A percentile compares a stretch with the other conserved stretches of the same genome.
Conservation (phyloP, 2,113 vertebrate genomes). For the Menura novaehollandiae region DNA sequence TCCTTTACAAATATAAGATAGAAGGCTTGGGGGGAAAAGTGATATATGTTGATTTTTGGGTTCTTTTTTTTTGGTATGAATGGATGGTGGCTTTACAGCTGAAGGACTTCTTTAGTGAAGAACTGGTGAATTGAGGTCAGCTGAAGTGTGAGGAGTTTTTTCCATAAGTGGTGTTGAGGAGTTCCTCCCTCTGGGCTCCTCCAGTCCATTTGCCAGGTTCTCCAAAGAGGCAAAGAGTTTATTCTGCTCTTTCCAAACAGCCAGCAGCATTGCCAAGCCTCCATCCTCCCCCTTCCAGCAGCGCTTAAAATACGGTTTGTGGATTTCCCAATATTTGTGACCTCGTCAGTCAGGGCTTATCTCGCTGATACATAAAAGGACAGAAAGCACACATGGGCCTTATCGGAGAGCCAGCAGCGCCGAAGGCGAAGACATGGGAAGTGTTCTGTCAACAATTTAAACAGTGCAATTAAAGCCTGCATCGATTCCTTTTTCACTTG, state of each 20-base stretch:
- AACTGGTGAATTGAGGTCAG: not conserved
- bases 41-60: not conserved
- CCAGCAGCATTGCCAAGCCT: not conserved
- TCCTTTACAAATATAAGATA: not conserved
- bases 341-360: constrained; percentile 53
- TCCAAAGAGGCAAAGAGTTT: not conserved
- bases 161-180: not conserved
- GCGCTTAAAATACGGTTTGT: not conserved
- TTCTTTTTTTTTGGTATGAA: not conserved
- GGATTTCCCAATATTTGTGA: constrained; percentile 60
- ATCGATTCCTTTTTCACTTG: not conserved
- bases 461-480: not conserved
- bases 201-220: accelerated
- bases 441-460: constrained; percentile 17
- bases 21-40: accelerated
- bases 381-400: constrained; percentile 17
- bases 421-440: not conserved
- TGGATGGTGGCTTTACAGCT: not conserved
- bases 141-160: not conserved
- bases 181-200: not conserved
- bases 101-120: not conserved
- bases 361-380: constrained; percentile 41
- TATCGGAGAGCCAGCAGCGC: not conserved
- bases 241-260: not conserved
- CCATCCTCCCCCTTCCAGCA: not conserved